A percentile compares a stretch with the other conserved stretches of the same genome.
These are phyloP conservation scores for Bettongia penicillata DNA, from an alignment of 2,113 vertebrate genomes.

Conservation along the genomic window DNA sequence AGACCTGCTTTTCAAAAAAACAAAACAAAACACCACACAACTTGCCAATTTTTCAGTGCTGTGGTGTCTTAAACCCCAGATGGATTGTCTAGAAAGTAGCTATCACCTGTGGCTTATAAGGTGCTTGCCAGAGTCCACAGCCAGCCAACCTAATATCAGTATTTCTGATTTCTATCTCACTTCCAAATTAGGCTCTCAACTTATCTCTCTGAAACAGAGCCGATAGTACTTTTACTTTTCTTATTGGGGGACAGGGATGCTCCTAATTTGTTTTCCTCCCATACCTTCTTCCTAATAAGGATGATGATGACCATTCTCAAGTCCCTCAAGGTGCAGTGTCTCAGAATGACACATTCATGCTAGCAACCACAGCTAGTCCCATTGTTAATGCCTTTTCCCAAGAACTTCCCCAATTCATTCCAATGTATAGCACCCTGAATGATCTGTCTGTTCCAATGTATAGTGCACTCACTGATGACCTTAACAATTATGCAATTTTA, in stretches of 20 bases:
- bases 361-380: conserved; percentile 86
- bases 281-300: neutral
- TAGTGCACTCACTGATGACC: conserved; percentile 90
- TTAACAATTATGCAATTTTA: conserved; percentile 99
- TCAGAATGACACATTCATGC: conserved; percentile 88
- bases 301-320: neutral
- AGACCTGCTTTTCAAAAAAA: neutral
- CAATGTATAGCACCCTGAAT: conserved; percentile 89
- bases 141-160: neutral
- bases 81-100: neutral
- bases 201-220: conserved; percentile 19
- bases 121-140: neutral
- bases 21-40: neutral
- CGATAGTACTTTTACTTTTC: neutral
- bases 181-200: conserved; percentile 59
- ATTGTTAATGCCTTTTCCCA: conserved; percentile 86
- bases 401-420: conserved; percentile 86
- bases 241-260: neutral
- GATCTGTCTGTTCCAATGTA: conserved; percentile 83
- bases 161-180: neutral
- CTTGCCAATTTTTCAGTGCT: conserved; percentile 64
- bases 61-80: conserved; percentile 54
- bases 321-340: conserved; percentile 64
- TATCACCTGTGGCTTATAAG: conserved; percentile 1
- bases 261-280: neutral